Evolutionary conservation across 2,113 vertebrate species (phyloP), one percentile per base, ranked within the genome.

Genomic region (Stercorarius parasiticus): DNA sequence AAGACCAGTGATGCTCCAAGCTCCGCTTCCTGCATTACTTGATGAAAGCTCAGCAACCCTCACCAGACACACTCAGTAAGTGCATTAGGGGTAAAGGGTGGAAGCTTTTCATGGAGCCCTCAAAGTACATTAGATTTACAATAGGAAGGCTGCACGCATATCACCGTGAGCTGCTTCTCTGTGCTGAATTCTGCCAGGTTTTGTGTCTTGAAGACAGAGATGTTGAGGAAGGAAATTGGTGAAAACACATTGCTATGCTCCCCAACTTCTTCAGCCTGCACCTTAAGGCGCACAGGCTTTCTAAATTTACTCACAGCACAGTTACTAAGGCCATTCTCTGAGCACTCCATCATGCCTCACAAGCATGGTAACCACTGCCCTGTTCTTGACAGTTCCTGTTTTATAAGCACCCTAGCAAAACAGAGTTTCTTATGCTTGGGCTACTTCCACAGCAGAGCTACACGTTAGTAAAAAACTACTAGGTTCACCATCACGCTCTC

Each of bases 221-320:
- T 18, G 40, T 3, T 30, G 74, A 79, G 43, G 20, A 79, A 74
- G 25, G 3, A 5, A 29, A 66, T 47, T 40, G 23, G 8, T 55
- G 22, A 80, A 69, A 82, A 80, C 12, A 34, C 9, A 62, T 0
- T 17, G 29, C 30, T 45, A 7, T 30, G 36, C 12, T 53, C 56
- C 25, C 34, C 40, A 82, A 5, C 29, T 74, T 55, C 67, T 64
- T 36, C 56, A 14, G 11, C 34, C 49, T 11, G 30, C 40, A 67
- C 34, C 0, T 0, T 7, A 11, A 79, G 30, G 52, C 15, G 45
- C 30, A 43, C 9, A 17, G 40, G 27, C 27, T 65, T 85, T 49
- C 42, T 22, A 13, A 13, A 88, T 50, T 43, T 23, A 56, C 34
- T 42, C 29, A 53, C 27, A 81, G 47, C 30, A 40, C 13, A 22